Base-by-base conservation (phyloP, 2,888 invertebrate genomes). In the Sinohyriopsis cumingii region DNA sequence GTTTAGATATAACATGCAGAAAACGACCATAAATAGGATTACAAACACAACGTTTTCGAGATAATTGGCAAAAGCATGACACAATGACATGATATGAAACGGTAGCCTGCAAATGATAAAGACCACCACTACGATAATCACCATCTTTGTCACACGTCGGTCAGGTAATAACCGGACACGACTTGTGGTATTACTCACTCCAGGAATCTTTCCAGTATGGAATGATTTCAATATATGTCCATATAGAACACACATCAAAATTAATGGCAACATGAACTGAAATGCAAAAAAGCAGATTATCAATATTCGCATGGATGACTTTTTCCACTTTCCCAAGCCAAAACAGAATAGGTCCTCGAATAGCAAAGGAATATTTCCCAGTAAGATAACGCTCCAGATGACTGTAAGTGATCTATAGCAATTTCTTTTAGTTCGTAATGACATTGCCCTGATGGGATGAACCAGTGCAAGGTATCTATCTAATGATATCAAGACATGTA, bases 21-120 rank as follows among this genome's bases (percentile, higher is more conserved):
- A 80, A 4, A 82, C 68, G 25, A 78, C 67, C 6, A 33, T 33
- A 7, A 1, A 6, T 9, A 33, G 1, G 7, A 9, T 0, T 9
- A 6, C 1, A 33, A 33, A 6, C 7, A 33, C 33, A 7, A 7
- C 28, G 3, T 28, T 5, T 7, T 33, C 9, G 0, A 33, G 1
- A 33, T 9, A 1, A 33, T 33, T 33, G 6, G 0, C 9, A n/a
- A 87, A 79, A 64, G 80, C 78, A 1, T 80, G 12, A 15, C 2
- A 45, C 45, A 45, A 15, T 12, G 45, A 3, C 33, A 33, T 4
- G 4, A 96, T 93, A 92, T 96, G 95, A 87, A 96, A 95, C 55
- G 96, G 96, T 83, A 94, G 93, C 96, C 96, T 97, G 91, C 96
- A 96, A 57, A 95, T 92, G 33, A 96, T 96, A 90, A 97, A 97